These are phyloP conservation scores for Scrobipalpa atriplicella DNA, from an alignment of 2,888 invertebrate genomes.

Conservation along the genomic window DNA sequence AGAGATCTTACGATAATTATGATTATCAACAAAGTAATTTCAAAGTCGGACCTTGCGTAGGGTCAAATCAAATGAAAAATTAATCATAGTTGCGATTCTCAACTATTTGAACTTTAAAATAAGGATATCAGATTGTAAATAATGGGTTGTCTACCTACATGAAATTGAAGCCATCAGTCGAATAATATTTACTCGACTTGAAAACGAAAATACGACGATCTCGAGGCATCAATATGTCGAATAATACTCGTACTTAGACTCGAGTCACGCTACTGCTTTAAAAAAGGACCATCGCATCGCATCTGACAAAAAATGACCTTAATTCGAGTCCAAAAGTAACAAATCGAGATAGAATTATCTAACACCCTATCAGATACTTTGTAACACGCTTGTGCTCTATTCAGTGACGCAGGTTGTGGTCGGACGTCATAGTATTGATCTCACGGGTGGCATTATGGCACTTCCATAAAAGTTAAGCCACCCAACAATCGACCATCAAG, in stretches of 20 bases:
- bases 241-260: no score
- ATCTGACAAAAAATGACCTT: no score
- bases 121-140: not conserved
- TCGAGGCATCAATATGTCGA: no score
- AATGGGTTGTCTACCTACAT: no score
- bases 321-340: no score
- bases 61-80: not conserved
- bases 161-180: no score
- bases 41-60: not conserved
- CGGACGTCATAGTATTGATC: constrained; percentile 5
- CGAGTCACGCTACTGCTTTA: no score
- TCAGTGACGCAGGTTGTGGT: not conserved
- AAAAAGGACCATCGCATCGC: no score
- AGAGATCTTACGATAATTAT: not conserved
- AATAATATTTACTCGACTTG: no score
- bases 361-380: no score
- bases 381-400: not conserved
- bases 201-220: no score
- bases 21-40: not conserved
- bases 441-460: constrained; percentile 1
- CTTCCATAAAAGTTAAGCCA: not conserved
- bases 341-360: no score
- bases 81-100: not conserved
- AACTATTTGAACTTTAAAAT: not conserved
- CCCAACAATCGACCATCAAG: not conserved